phyloP scores from a whole-genome alignment of 2,888 invertebrate genomes.

The Phymatocera aterrima region DNA sequence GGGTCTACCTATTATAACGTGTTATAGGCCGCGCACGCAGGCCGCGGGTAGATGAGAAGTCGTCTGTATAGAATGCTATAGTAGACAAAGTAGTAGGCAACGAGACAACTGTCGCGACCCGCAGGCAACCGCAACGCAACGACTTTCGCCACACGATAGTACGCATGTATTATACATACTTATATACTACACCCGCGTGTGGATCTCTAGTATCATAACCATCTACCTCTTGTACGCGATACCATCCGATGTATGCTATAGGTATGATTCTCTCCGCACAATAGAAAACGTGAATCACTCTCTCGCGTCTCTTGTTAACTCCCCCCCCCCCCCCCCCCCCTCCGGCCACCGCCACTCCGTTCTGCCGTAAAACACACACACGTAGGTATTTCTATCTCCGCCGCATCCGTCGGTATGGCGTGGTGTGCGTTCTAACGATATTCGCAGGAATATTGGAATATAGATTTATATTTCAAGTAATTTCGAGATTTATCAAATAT shows the following conservation, averaged over 20 bases:
- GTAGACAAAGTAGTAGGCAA: neutral
- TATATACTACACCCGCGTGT: slow-evolving; percentile 18
- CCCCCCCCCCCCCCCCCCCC: neutral
- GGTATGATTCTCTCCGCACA: slow-evolving; percentile 48
- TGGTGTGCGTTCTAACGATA: slow-evolving; percentile 52
- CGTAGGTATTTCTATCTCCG: neutral
- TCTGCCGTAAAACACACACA: too few relatives aligned
- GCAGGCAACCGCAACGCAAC: slow-evolving; percentile 32
- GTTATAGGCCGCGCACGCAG: neutral
- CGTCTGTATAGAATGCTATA: neutral
- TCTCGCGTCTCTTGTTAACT: slow-evolving; percentile 10
- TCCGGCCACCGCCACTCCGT: neutral
- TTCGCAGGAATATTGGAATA: slow-evolving; percentile 45
- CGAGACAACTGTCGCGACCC: slow-evolving; percentile 36
- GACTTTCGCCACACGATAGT: neutral
- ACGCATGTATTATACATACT: too few relatives aligned
- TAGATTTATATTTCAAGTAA: neutral
- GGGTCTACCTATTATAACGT: neutral
- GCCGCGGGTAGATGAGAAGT: too few relatives aligned
- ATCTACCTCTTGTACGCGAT: neutral
- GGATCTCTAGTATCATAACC: slow-evolving; percentile 30
- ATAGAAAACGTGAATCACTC: slow-evolving; percentile 56
- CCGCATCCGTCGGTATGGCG: slow-evolving; percentile 49
- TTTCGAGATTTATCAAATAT: too few relatives aligned
- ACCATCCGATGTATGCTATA: neutral